Conservation (phyloP, 2,113 vertebrate species). For the Hylia prasina region DNA sequence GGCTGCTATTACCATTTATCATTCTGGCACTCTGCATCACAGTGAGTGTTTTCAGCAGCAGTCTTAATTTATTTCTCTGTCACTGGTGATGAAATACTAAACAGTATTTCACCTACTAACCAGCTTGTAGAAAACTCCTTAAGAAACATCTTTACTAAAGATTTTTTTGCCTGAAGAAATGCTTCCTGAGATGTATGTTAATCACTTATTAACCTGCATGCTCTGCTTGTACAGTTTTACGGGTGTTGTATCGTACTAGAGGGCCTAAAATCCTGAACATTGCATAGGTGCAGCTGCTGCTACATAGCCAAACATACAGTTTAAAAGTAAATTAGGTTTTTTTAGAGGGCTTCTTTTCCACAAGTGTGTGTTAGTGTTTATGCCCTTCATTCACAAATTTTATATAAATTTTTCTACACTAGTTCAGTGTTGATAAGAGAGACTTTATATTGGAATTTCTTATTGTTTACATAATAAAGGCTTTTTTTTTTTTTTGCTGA, state of each 20-base stretch:
- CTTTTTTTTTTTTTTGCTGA: neutral
- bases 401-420: neutral
- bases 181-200: neutral
- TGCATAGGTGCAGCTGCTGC: neutral
- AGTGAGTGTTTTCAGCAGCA: constrained; percentile 25
- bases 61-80: constrained; percentile 31
- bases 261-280: neutral
- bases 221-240: neutral
- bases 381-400: neutral
- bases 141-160: neutral
- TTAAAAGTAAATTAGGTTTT: neutral
- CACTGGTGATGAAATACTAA: neutral
- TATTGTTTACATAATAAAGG: neutral
- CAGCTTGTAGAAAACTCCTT: neutral
- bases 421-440: neutral
- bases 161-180: neutral
- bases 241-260: neutral
- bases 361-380: neutral
- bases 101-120: neutral
- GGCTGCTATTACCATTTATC: neutral
- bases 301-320: neutral
- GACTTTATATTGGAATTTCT: neutral
- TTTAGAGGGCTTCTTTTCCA: neutral
- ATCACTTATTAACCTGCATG: neutral
- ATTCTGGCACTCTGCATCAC: constrained; percentile 2